Base-by-base conservation (phyloP, 2,888 invertebrate genomes). In the Lepidochitona cinerea region DNA sequence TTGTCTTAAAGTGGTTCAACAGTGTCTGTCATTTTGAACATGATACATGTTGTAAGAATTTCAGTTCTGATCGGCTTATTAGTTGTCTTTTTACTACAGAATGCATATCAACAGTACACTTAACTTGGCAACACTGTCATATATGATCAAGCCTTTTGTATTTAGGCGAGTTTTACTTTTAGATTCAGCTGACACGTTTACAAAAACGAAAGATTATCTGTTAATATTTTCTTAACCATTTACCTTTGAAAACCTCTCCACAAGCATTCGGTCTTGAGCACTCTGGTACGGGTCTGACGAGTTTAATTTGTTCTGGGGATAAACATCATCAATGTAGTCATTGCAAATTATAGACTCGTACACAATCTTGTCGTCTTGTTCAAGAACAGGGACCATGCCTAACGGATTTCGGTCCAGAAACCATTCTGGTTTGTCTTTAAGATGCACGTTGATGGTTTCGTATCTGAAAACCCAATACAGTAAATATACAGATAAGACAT, bases 241-340 rank as follows among this genome's bases (percentile, higher is more conserved):
- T 73, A 82, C 81, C 73, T 77, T 75, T 41, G 68, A 54, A 36
- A 74, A 78, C 5, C 41, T 37, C 52, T 82, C 81, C 59, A 82
- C n/a, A 33, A 87, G 71, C 66, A 85, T 80, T 9, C 73, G 78
- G 67, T 85, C 84, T 35, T 73, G 76, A 6, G 86, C 85, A 33
- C 74, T 75, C 33, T 70, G 54, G 74, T 84, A 85, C 1, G 92
- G 91, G 76, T 92, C 91, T 0, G 89, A 82, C 0, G 92, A 91
- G 75, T 91, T 92, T 0, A 93, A 85, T 26, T 91, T 89, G 54
- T 92, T 91, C 32, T 91, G 87, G 0, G 92, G 91, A 83, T 92
- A 93, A 68, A 91, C 90, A 73, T 93, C 91, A 77, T 93, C 92
- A 53, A 93, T 85, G 83, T 92, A 93, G 74, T 93, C 92, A 32